phyloP scores from a whole-genome alignment of 2,888 invertebrate genomes.

The Osmoderma eremita region DNA sequence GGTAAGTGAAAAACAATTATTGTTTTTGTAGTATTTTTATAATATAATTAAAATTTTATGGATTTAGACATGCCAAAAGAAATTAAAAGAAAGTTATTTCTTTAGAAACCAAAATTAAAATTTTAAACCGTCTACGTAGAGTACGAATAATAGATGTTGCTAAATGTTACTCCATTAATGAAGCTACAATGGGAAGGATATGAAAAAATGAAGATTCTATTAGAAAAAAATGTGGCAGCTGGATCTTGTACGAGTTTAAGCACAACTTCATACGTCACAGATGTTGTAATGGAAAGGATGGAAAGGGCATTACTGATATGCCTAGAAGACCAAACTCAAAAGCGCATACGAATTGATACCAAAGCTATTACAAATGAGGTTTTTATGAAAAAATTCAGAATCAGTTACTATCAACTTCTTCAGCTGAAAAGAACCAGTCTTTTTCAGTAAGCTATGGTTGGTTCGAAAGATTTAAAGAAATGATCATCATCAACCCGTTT shows the following conservation, averaged over 20 bases:
- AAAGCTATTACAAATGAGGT: neutral
- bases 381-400: neutral
- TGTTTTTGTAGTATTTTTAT: neutral
- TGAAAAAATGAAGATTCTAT: neutral
- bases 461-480: neutral
- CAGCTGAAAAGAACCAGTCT: no score
- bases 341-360: neutral
- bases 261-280: no score
- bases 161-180: no score
- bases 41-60: neutral
- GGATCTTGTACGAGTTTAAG: no score
- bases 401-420: no score
- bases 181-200: neutral
- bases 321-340: neutral
- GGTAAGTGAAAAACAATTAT: neutral
- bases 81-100: neutral
- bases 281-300: neutral
- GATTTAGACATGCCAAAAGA: no score
- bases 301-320: neutral
- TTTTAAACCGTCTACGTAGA: no score
- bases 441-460: no score
- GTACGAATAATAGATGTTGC: no score
- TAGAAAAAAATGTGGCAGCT: neutral
- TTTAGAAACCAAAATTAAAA: neutral
- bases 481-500: neutral